These are phyloP conservation scores for Diuraphis noxia DNA, from an alignment of 1,140 invertebrate genomes.

Conservation along the genomic window DNA sequence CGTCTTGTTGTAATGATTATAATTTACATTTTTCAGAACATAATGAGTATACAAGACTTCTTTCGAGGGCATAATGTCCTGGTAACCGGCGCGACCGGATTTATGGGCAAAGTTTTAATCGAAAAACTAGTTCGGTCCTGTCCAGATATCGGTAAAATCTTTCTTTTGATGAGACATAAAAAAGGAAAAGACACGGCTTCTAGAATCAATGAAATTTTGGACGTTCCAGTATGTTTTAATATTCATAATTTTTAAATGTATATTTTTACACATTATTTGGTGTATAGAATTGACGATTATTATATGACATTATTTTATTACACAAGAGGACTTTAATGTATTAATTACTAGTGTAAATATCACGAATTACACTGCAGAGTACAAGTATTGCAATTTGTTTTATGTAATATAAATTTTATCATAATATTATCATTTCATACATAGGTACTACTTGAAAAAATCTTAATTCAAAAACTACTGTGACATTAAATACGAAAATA, in stretches of 20 bases:
- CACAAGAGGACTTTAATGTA: not conserved
- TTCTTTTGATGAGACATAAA: conserved; percentile 74
- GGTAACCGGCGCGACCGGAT: conserved; percentile 60
- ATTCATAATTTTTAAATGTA: not conserved
- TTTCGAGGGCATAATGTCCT: conserved; percentile 60
- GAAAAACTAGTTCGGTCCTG: conserved; percentile 69
- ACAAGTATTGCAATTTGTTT: not conserved
- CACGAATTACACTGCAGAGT: too few species aligned
- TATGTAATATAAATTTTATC: not conserved
- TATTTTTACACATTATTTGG: not conserved
- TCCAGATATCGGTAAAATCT: conserved; percentile 66
- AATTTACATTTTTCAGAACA: not conserved
- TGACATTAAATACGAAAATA: not conserved
- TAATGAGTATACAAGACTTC: conserved; percentile 14
- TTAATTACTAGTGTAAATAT: not conserved
- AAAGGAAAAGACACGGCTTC: conserved; percentile 62
- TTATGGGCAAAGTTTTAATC: conserved; percentile 69
- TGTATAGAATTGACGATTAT: not conserved
- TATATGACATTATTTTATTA: not conserved
- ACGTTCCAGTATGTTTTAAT: not conserved
- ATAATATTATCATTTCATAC: not conserved
- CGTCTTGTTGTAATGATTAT: not conserved
- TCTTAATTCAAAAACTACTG: not conserved
- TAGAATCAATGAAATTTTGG: conserved; percentile 33
- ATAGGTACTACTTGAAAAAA: not conserved